Base-by-base conservation (phyloP, 2,888 invertebrate genomes). In the Scaptomyza parva region DNA sequence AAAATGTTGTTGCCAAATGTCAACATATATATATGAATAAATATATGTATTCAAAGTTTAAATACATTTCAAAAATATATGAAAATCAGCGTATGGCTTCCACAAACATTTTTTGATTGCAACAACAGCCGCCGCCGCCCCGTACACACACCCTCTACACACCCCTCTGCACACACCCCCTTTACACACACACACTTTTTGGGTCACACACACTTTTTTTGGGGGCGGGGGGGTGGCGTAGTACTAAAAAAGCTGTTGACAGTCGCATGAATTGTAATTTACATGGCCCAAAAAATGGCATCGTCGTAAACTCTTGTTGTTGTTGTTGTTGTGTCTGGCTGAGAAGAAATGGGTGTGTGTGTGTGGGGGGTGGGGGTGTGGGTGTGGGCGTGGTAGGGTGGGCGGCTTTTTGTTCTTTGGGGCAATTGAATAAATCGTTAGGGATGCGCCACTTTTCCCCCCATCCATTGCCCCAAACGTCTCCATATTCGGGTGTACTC, bases 181-280 rank as follows among this genome's bases (percentile, higher is more conserved):
- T 4, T 3, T 9, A 9, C 14, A 9, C 14, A 12, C 2, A 17
- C n/a, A 50, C 30, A 35, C 33, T 14, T 44, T 11, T 35, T 14
- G 18, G 18, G 26, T 14, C 5, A 24, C 17, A 33, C 22, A 26
- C 26, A n/a, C n/a, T n/a, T n/a, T 26, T 35, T 54, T 9, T 17
- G 18, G 17, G 24, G 3, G 35, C 7, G 12, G 18, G 9, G 26
- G 11, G 17, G 9, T 18, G 26, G 54, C 44, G 24, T 9, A 22
- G 39, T n/a, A 8, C 40, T 33, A 51, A 64, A 60, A 64, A 64
- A 60, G 60, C 63, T 64, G 63, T 64, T 64, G 63, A 64, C 60
- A 52, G 47, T 47, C 45, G 33, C 60, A 60, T 60, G 63, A 64
- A 64, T 64, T 64, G 60, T 64, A 64, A 64, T 64, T 60, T 64